Base-by-base conservation (phyloP, 2,113 vertebrate genomes). In the Neotragus moschatus region DNA sequence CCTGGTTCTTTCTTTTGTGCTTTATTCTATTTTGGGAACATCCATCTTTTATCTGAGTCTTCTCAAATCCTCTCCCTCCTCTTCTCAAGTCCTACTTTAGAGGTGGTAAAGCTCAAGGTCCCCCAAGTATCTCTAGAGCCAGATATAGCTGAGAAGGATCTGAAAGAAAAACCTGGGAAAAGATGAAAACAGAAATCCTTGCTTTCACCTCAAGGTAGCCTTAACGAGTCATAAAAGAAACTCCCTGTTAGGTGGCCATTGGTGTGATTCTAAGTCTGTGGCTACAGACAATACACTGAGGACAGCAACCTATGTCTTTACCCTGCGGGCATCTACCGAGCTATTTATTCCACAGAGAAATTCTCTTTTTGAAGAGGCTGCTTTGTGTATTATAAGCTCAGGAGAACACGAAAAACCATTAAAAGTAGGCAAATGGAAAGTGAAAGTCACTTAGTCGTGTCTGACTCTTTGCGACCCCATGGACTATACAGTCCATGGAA, bases 1-100 rank as follows among this genome's bases (percentile, higher is more conserved):
- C 10, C 58, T 66, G 13, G 11, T 60, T 92, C 60, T 33, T 61
- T 96, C 73, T 61, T 58, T 25, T 55, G 28, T 19, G 55, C 39
- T 95, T 94, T 96, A 60, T 94, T 88, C 75, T 97, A 23, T 95
- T 66, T 96, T 12, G 43, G n/a, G 85, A 88, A 53, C 30, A 90
- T 73, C 47, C 28, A 53, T 55, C n/a, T 73, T 19, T 30, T 56
- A 2, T 60, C 17, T 60, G 11, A 89, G 85, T 73, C 26, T 63
- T 88, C 77, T 66, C 45, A 92, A 61, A 51, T 70, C 60, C 84
- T 84, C 55, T 77, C 66, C 33, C 80, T 56, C 49, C 56, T 90
- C 63, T 84, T 81, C 15, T 90, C 45, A 84, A 84, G 73, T 55
- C 51, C 81, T 55, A n/a, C 58, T 92, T 90, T 49, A 91, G 87